phyloP scores from a whole-genome alignment of 2,797 vertebrate genomes.

The Spinus olivaceus region DNA sequence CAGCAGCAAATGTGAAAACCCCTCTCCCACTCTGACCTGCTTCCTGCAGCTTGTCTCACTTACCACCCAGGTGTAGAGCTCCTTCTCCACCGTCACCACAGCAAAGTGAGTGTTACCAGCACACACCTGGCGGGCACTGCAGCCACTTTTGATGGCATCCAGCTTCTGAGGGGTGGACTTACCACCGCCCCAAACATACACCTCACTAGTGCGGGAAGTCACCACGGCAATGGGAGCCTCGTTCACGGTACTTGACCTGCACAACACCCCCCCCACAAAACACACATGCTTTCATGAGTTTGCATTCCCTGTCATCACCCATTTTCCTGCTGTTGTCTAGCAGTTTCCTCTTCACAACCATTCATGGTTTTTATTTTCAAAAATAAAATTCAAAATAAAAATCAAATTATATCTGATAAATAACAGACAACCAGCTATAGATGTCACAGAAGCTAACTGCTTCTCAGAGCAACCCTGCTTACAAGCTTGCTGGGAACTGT shows the following conservation, averaged over 20 bases:
- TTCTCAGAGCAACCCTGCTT: neutral
- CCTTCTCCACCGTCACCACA: constrained; percentile 98
- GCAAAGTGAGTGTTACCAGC: constrained; percentile 98
- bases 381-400: neutral
- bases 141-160: constrained; percentile 96
- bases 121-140: constrained; percentile 93
- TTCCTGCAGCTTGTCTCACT: constrained; percentile 69
- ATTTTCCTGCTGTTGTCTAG: neutral
- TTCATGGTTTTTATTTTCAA: neutral
- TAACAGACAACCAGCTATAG: neutral
- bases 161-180: constrained; percentile 97
- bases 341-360: neutral
- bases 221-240: constrained; percentile 95
- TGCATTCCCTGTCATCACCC: neutral
- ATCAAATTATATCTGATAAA: neutral
- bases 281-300: constrained; percentile 33
- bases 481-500: neutral
- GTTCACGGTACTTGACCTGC: constrained; percentile 86
- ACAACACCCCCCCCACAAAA: constrained; percentile 44
- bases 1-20: neutral
- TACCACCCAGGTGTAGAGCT: constrained; percentile 98
- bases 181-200: constrained; percentile 98
- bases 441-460: neutral
- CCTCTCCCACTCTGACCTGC: neutral
- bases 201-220: constrained; percentile 93